These are phyloP conservation scores for Darevskia nairensis DNA, from an alignment of 2,797 vertebrate genomes.

Conservation along the genomic window DNA sequence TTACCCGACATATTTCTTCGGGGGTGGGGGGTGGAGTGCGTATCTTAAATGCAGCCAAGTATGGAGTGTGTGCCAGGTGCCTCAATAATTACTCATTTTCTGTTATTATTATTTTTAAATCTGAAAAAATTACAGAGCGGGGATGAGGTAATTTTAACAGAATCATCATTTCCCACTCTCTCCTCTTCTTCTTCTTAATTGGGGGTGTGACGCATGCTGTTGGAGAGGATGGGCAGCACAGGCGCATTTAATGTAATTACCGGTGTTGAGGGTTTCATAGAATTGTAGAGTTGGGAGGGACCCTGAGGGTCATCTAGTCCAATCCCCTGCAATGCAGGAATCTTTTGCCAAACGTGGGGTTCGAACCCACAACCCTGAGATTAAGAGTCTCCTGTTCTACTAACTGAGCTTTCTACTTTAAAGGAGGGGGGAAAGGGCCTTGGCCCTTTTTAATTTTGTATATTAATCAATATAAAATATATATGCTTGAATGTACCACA, in stretches of 20 bases:
- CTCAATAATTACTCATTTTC: slow-evolving; percentile 72
- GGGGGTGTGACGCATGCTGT: background rate
- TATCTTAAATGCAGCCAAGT: slow-evolving; percentile 70
- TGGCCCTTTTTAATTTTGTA: no score
- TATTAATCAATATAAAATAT: no score
- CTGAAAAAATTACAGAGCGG: slow-evolving; percentile 69
- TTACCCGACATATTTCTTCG: slow-evolving; percentile 65
- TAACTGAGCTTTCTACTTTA: no score
- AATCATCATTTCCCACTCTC: slow-evolving; percentile 57
- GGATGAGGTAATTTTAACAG: slow-evolving; percentile 58
- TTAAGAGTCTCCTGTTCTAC: no score
- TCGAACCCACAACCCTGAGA: no score
- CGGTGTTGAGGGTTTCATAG: background rate
- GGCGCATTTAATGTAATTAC: background rate
- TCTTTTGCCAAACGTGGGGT: no score
- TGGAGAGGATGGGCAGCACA: slow-evolving; percentile 19
- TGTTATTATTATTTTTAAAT: slow-evolving; percentile 63
- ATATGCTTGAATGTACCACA: no score
- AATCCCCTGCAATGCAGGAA: no score
- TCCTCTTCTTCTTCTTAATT: slow-evolving; percentile 29
- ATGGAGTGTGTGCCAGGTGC: slow-evolving; percentile 67
- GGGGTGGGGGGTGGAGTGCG: slow-evolving; percentile 51
- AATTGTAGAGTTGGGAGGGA: no score
- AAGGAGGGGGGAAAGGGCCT: no score
- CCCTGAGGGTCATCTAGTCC: no score